A percentile compares a stretch with the other conserved stretches of the same genome.
Conservation (phyloP, 1,140 invertebrate species). For the Drosophila kikkawai region DNA sequence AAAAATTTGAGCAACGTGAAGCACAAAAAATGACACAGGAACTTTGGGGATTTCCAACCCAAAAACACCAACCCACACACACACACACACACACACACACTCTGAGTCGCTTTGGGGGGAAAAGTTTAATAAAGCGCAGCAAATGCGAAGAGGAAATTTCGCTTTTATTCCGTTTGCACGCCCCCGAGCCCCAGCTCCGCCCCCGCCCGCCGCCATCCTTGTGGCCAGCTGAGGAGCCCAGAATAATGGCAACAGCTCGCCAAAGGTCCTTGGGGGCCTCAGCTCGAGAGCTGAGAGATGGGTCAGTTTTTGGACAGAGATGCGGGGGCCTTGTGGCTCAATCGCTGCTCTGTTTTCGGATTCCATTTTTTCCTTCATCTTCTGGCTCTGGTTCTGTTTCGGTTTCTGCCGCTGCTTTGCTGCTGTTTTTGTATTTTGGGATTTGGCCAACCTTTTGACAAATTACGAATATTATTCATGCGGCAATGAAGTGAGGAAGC, state of each 20-base stretch:
- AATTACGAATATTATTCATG: slow-evolving; percentile 84
- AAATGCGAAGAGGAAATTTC: slow-evolving; percentile 82
- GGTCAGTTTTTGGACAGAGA: slow-evolving; percentile 44
- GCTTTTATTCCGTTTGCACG: slow-evolving; percentile 62
- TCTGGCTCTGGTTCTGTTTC: slow-evolving; percentile 6
- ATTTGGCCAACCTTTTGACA: slow-evolving; percentile 84
- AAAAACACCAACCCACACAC: slow-evolving; percentile 7
- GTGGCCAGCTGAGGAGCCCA: slow-evolving; percentile 68
- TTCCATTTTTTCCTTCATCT: slow-evolving; percentile 55
- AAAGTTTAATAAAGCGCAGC: slow-evolving; percentile 81
- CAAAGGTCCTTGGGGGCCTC: slow-evolving; percentile 69
- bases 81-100: background rate
- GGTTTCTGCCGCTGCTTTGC: slow-evolving; percentile 17
- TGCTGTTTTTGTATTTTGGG: slow-evolving; percentile 75
- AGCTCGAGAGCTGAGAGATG: slow-evolving; percentile 28
- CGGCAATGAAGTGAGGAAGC: slow-evolving; percentile 80
- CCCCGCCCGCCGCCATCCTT: background rate
- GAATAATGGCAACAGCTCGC: slow-evolving; percentile 82
- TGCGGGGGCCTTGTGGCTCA: slow-evolving; percentile 56
- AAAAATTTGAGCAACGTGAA: slow-evolving; percentile 61
- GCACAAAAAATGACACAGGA: slow-evolving; percentile 78
- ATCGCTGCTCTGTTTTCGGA: slow-evolving; percentile 75
- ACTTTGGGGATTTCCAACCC: slow-evolving; percentile 75
- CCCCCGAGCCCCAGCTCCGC: background rate
- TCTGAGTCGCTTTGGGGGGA: slow-evolving; percentile 18